Conservation (phyloP, 2,797 vertebrate genomes). For the Phalloptychus januarius region DNA sequence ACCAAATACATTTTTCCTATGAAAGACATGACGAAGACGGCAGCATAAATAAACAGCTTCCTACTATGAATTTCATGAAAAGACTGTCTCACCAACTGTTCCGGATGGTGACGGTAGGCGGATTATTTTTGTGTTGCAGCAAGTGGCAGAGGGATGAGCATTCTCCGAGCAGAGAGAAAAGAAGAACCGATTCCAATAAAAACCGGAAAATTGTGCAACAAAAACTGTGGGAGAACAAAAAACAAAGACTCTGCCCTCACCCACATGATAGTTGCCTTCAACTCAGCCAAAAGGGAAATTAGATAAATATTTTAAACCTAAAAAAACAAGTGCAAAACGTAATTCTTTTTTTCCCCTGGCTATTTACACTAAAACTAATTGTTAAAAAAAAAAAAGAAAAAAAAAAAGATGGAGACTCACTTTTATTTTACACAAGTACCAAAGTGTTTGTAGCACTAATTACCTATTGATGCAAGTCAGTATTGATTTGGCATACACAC, state of each 20-base stretch:
- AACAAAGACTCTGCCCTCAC: neutral
- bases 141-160: neutral
- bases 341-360: neutral
- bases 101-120: neutral
- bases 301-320: neutral
- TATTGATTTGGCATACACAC: slow-evolving; percentile 37
- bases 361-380: neutral
- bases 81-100: neutral
- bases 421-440: slow-evolving; percentile 7
- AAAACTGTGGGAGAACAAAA: neutral
- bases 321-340: neutral
- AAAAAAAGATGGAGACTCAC: slow-evolving; percentile 7
- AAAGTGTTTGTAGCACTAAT: slow-evolving; percentile 28
- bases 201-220: neutral
- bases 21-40: neutral
- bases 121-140: neutral
- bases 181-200: neutral
- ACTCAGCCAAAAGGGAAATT: neutral
- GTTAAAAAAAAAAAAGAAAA: neutral
- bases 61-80: neutral
- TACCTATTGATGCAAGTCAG: slow-evolving; percentile 30
- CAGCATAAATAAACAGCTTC: neutral
- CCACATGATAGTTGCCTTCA: neutral
- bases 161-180: neutral
- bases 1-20: neutral